Evolutionary conservation across 2,797 vertebrate genomes (phyloP), one percentile per base, ranked within the genome.

Genomic region (Micromesistius poutassou): DNA sequence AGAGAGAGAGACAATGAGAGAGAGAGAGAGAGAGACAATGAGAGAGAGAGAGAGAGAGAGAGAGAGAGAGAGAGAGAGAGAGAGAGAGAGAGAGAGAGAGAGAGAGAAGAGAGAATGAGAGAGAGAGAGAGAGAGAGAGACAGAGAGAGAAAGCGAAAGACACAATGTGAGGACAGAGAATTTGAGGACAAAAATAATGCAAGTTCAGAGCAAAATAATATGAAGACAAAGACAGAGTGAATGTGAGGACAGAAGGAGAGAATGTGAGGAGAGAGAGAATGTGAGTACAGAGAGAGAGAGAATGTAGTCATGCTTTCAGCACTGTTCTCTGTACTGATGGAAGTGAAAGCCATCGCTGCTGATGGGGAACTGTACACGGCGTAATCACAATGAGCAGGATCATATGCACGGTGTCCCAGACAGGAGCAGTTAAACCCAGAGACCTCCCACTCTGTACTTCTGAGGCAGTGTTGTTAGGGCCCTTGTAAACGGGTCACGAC

Each of bases 361-460:
- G 62, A 84, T 79, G 72, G 75, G 74, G 72, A 87, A 85, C 77
- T 46, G 74, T 78, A 55, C 75, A 38, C 40, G 13, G 40, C 81
- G 85, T 79, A 86, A 88, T 85, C 79, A 79, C 77, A 78, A 71
- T 81, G 80, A 87, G 85, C 82, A 84, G 36, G 35, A 87, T 83
- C 84, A 81, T 78, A 81, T 71, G 2, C 76, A 68, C 74, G 55
- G 72, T 70, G 78, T 81, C 74, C 62, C 79, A 86, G 78, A 88
- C 73, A 79, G 0, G n/a, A 75, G 75, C 77, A 75, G 78, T 77
- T 81, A 78, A 80, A 86, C 76, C 30, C n/a, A 66, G 76, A 80
- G 4, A 16, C 33, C 12, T 3, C 62, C 76, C n/a, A 12, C 1
- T 42, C 40, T 14, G 40, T 16, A 12, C 40, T 4, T 13, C 40